Evolutionary conservation across 2,888 invertebrate genomes (phyloP).

Genomic region (Xestia ashworthii): DNA sequence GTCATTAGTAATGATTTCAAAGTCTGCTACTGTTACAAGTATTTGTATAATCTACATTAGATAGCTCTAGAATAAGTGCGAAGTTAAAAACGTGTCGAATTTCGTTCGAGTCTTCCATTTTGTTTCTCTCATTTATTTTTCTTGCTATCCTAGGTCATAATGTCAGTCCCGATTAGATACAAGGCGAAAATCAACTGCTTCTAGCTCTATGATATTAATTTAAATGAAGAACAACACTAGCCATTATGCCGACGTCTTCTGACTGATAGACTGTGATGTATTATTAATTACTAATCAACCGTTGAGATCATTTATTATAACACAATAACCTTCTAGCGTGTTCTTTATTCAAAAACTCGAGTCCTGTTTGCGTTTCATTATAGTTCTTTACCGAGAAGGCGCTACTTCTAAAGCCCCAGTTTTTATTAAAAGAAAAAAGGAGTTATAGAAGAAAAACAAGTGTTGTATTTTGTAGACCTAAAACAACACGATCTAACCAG

Average conservation of each 20-base stretch:
- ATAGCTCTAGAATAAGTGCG: not conserved
- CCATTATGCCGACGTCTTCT: constrained; percentile 16
- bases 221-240: constrained; percentile 4
- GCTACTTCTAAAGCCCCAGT: not conserved
- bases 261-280: constrained; percentile 40
- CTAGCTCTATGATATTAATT: constrained; percentile 13
- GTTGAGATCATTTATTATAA: constrained; percentile 46
- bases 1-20: not conserved
- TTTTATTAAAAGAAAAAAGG: not conserved
- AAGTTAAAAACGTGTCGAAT: not conserved
- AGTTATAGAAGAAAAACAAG: constrained; percentile 3
- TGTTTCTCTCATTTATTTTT: not conserved
- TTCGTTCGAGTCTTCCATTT: not conserved
- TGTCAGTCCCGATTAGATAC: constrained; percentile 12
- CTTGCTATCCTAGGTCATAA: constrained; percentile 2
- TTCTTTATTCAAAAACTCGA: constrained; percentile 8
- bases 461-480: constrained; percentile 4
- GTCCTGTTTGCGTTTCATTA: constrained; percentile 19
- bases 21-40: not conserved
- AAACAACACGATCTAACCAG: constrained; percentile 27
- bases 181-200: not conserved
- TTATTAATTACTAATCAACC: constrained; percentile 50
- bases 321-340: constrained; percentile 16
- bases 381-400: not conserved
- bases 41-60: not conserved